Base-by-base conservation (phyloP, 2,797 vertebrate genomes). In the Pangasius mekongensis region DNA sequence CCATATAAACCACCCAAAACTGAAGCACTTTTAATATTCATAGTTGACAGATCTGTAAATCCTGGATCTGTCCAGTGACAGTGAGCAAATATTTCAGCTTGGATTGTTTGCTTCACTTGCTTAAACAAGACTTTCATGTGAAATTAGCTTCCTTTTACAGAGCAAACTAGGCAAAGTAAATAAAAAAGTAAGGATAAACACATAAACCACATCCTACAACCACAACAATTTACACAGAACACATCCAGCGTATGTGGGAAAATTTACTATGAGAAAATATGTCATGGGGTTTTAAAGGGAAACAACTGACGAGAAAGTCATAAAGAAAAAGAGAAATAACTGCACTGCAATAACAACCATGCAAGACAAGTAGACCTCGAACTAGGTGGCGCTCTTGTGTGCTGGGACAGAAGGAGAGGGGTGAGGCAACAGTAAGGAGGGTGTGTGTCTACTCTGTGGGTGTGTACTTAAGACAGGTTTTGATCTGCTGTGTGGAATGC, bases 401-500 rank as follows among this genome's bases (percentile, higher is more conserved):
- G 47, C 73, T 30, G 33, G 3, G 69, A 83, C 6, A n/a, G 39
- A 13, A 54, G 8, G 11, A 64, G 7, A 39, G 3, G 77, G 18
- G 24, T 67, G n/a, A 30, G 7, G 80, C 85, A 30, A 43, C 49
- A 84, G 47, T 62, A 71, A 47, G 58, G 69, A 81, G 43, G 62
- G 71, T 54, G 27, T 73, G 94, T 76, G 93, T 89, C 84, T 43
- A 27, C 54, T 39, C 3, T 0, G 0, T 33, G 73, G 88, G 87
- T 90, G 90, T 82, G 88, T 73, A 83, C 18, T 4, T 36, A 73
- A 73, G 89, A 93, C 95, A 95, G 87, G 94, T 93, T 93, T 85
- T 73, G 85, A 94, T 93, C 85, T 77, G 93, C 88, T 64, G 85
- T 14, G 18, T 89, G 93, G 93, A 95, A 94, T 95, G 91, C 87